phyloP scores from a whole-genome alignment of 1,140 invertebrate species.

The Drosophila cardini region DNA sequence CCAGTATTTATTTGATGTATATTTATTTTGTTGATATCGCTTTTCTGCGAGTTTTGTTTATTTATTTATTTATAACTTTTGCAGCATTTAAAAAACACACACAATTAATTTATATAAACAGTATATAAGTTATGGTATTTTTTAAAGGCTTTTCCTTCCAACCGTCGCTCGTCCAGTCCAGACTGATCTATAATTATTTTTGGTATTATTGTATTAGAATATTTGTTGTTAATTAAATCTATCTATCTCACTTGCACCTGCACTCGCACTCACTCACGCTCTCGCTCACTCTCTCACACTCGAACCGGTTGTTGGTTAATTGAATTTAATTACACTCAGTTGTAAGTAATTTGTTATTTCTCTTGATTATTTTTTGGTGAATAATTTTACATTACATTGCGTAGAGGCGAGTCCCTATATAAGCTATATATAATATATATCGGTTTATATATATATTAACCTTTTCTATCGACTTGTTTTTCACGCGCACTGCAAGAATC shows the following conservation, averaged over 20 bases:
- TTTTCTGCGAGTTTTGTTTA: slow-evolving; percentile 5
- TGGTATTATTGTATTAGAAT: slow-evolving; percentile 1
- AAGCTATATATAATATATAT: slow-evolving; percentile 3
- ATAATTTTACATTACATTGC: slow-evolving; percentile 26
- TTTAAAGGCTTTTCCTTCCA: background rate
- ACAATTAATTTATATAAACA: slow-evolving; percentile 8
- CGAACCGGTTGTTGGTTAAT: slow-evolving; percentile 33
- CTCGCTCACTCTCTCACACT: no score
- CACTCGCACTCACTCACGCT: no score
- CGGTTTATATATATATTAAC: slow-evolving; percentile 8
- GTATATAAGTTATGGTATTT: slow-evolving; percentile 12
- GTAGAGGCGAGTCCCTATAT: background rate
- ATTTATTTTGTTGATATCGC: background rate
- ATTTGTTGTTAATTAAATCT: slow-evolving; percentile 4
- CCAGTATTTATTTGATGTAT: slow-evolving; percentile 15
- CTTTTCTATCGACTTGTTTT: slow-evolving; percentile 28
- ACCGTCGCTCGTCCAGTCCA: slow-evolving; percentile 16
- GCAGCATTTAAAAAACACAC: slow-evolving; percentile 1
- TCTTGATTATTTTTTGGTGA: background rate
- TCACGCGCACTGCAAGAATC: slow-evolving; percentile 20
- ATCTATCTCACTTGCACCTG: no score
- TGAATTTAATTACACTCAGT: slow-evolving; percentile 26
- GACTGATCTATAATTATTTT: slow-evolving; percentile 8
- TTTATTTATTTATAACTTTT: slow-evolving; percentile 7
- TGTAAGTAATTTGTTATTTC: background rate